Evolutionary conservation across 64 coral and sea anemone genomes (phyloP).

Genomic region (Pocillopora verrucosa): DNA sequence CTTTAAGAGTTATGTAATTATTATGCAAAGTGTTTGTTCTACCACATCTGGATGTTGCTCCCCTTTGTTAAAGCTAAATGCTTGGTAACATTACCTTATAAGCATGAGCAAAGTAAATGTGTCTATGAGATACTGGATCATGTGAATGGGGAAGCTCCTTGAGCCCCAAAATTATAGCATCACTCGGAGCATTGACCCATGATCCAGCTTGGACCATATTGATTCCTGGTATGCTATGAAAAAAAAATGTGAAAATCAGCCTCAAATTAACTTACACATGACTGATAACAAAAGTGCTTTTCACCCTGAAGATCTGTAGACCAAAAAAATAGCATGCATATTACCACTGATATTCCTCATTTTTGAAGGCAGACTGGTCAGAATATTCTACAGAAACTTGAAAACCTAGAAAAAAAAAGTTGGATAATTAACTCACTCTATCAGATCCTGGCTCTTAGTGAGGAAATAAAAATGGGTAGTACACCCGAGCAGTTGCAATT

Average conservation of each 20-base stretch:
- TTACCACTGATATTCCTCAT: constrained; percentile 70
- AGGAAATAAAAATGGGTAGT: too few relatives aligned
- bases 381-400: constrained; percentile 77
- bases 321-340: too few relatives aligned
- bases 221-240: constrained; percentile 31
- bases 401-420: constrained; percentile 47
- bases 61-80: neutral
- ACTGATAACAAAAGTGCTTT: too few relatives aligned
- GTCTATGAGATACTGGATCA: constrained; percentile 59
- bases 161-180: constrained; percentile 77
- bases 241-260: neutral
- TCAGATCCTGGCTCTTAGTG: neutral
- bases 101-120: constrained; percentile 93
- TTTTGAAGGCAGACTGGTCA: constrained; percentile 61
- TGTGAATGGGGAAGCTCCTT: constrained; percentile 61
- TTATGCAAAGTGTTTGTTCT: too few relatives aligned
- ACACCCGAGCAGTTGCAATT: too few relatives aligned
- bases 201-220: constrained; percentile 47
- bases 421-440: neutral
- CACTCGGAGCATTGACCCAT: constrained; percentile 77
- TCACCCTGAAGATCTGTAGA: too few relatives aligned
- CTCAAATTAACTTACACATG: neutral
- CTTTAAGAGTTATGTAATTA: too few relatives aligned
- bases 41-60: too few relatives aligned
- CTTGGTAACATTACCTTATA: constrained; percentile 59